Conservation (phyloP, 2,113 vertebrate species). For the Mormyrus iriodes region DNA sequence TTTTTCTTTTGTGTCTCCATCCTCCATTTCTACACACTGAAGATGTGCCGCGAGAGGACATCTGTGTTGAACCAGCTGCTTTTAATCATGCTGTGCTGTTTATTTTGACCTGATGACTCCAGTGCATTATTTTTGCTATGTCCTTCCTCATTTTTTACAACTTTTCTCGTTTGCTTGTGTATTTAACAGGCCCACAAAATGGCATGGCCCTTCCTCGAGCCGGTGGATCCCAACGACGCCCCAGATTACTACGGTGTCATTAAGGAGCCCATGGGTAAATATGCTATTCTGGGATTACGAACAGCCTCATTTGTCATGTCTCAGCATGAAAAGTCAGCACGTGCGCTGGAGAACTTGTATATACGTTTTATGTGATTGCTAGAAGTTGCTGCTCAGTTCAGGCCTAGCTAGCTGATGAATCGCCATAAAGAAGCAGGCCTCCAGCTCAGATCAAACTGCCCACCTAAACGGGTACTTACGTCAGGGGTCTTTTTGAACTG, state of each 20-base stretch:
- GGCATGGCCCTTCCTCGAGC: constrained; percentile 97
- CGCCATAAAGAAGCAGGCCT: neutral
- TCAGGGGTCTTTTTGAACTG: constrained; percentile 14
- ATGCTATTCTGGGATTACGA: neutral
- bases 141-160: neutral
- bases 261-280: constrained; percentile 97
- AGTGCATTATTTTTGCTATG: neutral
- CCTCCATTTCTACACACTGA: neutral
- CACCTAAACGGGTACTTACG: constrained; percentile 9
- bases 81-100: neutral
- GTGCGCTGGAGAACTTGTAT: neutral
- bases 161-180: neutral
- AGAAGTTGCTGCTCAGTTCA: neutral
- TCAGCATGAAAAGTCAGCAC: neutral
- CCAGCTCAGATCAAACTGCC: constrained; percentile 24
- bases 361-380: neutral
- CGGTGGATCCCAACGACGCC: constrained; percentile 91
- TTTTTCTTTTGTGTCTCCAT: neutral
- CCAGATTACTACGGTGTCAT: constrained; percentile 97
- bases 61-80: constrained; percentile 20
- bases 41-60: constrained; percentile 6
- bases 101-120: neutral
- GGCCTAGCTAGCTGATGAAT: neutral
- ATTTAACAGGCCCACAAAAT: constrained; percentile 84
- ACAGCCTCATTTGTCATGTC: neutral